Percentiles rank a stretch among this genome's conserved stretches.
Evolutionary conservation across 2,113 vertebrate genomes (phyloP).

Genomic region (Ctenodactylus gundi): DNA sequence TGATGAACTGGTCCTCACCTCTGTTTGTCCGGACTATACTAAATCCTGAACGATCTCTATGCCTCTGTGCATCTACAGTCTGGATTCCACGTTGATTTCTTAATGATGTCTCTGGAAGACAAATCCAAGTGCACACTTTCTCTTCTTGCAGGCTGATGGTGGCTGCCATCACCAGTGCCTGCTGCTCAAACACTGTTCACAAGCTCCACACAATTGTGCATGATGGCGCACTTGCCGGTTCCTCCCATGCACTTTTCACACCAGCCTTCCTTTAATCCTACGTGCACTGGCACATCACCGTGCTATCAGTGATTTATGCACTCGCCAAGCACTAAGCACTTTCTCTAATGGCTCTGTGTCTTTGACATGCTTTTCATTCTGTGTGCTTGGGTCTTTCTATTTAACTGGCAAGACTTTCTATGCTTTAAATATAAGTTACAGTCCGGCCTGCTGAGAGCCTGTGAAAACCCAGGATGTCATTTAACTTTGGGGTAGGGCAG

Average conservation of each 20-base stretch:
- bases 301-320: not conserved
- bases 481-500: not conserved
- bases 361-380: not conserved
- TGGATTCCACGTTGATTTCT: not conserved
- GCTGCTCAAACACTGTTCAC: not conserved
- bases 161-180: not conserved
- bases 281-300: not conserved
- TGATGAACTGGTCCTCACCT: not conserved
- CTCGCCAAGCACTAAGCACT: not conserved
- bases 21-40: not conserved
- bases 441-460: not conserved
- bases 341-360: not conserved
- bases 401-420: not conserved
- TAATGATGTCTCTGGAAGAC: not conserved
- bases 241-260: not conserved
- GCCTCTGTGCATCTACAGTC: not conserved
- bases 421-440: not conserved
- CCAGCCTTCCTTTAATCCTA: not conserved
- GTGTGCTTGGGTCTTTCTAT: not conserved
- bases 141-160: not conserved
- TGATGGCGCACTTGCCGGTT: not conserved
- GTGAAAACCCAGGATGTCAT: not conserved
- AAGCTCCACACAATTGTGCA: not conserved
- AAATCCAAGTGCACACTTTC: not conserved
- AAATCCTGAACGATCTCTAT: not conserved